These are phyloP conservation scores for Macaria notata DNA, from an alignment of 2,888 invertebrate species.

Conservation along the genomic window DNA sequence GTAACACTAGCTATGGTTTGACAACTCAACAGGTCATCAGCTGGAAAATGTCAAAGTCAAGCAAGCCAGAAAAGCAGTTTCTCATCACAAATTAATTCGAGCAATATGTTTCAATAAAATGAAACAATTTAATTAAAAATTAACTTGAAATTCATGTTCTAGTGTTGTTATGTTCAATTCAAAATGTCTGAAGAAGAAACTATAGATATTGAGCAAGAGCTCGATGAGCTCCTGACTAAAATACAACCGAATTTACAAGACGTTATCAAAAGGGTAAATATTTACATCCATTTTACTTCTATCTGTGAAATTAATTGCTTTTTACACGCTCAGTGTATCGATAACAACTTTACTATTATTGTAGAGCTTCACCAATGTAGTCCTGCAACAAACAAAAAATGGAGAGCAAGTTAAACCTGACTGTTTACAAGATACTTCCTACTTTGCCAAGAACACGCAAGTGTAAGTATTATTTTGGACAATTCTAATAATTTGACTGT, in stretches of 20 bases:
- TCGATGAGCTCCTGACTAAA: constrained; percentile 72
- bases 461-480: constrained; percentile 66
- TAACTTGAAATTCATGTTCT: constrained; percentile 27
- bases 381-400: constrained; percentile 74
- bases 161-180: constrained; percentile 43
- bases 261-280: constrained; percentile 82
- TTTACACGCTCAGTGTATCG: too few species aligned
- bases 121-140: constrained; percentile 3
- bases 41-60: background rate
- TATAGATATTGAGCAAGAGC: constrained; percentile 73
- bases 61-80: background rate
- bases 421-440: constrained; percentile 75
- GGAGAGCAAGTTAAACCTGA: constrained; percentile 72
- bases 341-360: constrained; percentile 22
- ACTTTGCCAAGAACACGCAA: constrained; percentile 80
- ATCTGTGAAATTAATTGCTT: background rate
- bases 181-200: constrained; percentile 66
- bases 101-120: constrained; percentile 17
- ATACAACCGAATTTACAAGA: constrained; percentile 82
- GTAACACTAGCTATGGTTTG: background rate
- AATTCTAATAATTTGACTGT: too few species aligned
- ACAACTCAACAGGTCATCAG: background rate
- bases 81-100: background rate
- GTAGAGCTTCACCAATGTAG: constrained; percentile 84
- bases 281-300: constrained; percentile 15